These are phyloP conservation scores for Polylopha cassiicola DNA, from an alignment of 2,888 invertebrate genomes.

Conservation along the genomic window DNA sequence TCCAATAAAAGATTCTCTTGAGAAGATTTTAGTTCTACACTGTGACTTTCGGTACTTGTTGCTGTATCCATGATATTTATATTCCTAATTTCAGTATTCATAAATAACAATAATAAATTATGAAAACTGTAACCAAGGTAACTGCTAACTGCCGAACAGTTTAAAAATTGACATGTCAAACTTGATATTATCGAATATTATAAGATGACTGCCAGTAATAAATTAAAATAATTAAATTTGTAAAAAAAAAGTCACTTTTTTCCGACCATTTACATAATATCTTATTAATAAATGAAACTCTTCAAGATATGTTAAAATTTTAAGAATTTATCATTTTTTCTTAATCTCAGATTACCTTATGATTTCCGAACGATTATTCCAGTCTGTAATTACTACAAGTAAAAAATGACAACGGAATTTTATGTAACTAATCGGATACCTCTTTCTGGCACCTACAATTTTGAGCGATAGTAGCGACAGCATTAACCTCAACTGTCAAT, in stretches of 20 bases:
- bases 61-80: conserved; percentile 51
- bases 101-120: conserved; percentile 6
- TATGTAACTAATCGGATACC: background rate
- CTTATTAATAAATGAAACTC: too few relatives aligned
- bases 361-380: conserved; percentile 5
- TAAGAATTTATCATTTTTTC: too few relatives aligned
- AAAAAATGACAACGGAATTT: background rate
- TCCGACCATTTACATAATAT: too few relatives aligned
- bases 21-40: conserved; percentile 37
- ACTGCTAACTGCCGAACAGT: background rate
- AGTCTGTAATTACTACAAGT: background rate
- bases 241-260: too few relatives aligned
- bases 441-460: background rate
- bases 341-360: too few relatives aligned
- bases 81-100: conserved; percentile 11
- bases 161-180: too few relatives aligned
- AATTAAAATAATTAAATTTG: too few relatives aligned
- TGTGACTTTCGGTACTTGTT: conserved; percentile 44
- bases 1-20: conserved; percentile 58
- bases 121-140: conserved; percentile 2
- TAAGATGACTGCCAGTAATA: too few relatives aligned
- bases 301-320: too few relatives aligned
- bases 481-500: background rate
- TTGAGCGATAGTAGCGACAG: conserved; percentile 5
- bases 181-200: background rate